Evolutionary conservation across 2,888 invertebrate species (phyloP), one percentile per base, ranked within the genome.

Genomic region (Polydrusus pterygomalis): DNA sequence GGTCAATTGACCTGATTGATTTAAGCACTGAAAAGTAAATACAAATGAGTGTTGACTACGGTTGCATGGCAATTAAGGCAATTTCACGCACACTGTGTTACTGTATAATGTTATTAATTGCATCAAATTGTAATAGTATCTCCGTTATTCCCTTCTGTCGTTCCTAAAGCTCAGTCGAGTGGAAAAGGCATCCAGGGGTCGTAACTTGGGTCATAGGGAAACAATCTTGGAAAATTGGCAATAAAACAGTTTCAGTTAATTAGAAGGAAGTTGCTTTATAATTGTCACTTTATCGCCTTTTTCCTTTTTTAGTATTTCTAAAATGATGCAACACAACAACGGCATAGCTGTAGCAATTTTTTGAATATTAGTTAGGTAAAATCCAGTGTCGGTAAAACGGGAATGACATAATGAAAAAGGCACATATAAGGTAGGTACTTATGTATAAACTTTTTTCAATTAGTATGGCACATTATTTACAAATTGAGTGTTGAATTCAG

Each of bases 141-240:
- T 63, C 63, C 63, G 63, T 45, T 45, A 38, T 47, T 63, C 63
- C 63, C 63, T 63, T 30, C 45, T 63, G 45, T 63, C 63, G 63
- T 45, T 63, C 9, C 47, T 47, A 63, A 63, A 63, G 63, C 63
- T 47, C 30, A 47, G n/a, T 47, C 63, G n/a, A 63, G n/a, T 63
- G 63, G 30, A 63, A 63, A 63, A 63, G 47, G 47, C 63, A 63
- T 63, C 25, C 63, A 45, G 63, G 63, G 63, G 20, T 47, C 45
- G 56, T 56, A 34, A 56, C 56, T 56, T 56, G 45, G 63, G 63
- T 63, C 63, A 63, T 63, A 45, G 63, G 63, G 45, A 63, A 63
- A 63, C 63, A 63, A 63, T 63, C 63, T 63, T 63, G 63, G 63
- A 63, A 47, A 63, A 63, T 63, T 63, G 63, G 63, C 63, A 63